These are phyloP conservation scores for Geothlypis trichas DNA, from an alignment of 2,113 vertebrate genomes.

Conservation along the genomic window DNA sequence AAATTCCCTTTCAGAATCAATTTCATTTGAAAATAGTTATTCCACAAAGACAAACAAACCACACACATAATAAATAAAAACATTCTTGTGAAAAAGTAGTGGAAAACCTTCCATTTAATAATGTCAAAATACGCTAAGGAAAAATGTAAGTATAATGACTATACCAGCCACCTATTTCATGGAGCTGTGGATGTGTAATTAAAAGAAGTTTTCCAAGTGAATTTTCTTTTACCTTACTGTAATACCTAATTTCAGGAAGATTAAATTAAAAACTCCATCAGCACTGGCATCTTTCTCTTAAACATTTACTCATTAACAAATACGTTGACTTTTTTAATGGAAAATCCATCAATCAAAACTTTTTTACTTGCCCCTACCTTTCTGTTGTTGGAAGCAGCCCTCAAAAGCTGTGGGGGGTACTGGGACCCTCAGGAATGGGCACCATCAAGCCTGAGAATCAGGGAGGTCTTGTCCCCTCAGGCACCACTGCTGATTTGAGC, in stretches of 20 bases:
- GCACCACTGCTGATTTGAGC: background rate
- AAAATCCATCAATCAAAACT: background rate
- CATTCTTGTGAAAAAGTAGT: background rate
- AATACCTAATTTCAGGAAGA: background rate
- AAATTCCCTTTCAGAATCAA: background rate
- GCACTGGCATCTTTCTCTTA: background rate
- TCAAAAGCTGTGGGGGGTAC: background rate
- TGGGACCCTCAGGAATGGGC: background rate
- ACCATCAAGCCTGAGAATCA: background rate
- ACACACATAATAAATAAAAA: background rate
- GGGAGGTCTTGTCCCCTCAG: background rate
- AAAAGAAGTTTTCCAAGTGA: background rate
- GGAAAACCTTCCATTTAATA: background rate
- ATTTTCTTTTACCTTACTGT: background rate
- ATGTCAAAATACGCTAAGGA: background rate
- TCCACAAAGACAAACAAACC: background rate
- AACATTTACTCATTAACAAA: slow-evolving; percentile 23
- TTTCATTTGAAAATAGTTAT: background rate
- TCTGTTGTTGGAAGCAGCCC: background rate
- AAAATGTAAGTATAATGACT: background rate
- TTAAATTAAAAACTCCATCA: background rate
- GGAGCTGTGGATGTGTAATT: background rate
- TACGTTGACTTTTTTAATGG: background rate
- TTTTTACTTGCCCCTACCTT: background rate
- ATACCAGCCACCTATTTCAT: background rate